These are phyloP conservation scores for Deilephila elpenor DNA, from an alignment of 2,888 invertebrate species.

Conservation along the genomic window DNA sequence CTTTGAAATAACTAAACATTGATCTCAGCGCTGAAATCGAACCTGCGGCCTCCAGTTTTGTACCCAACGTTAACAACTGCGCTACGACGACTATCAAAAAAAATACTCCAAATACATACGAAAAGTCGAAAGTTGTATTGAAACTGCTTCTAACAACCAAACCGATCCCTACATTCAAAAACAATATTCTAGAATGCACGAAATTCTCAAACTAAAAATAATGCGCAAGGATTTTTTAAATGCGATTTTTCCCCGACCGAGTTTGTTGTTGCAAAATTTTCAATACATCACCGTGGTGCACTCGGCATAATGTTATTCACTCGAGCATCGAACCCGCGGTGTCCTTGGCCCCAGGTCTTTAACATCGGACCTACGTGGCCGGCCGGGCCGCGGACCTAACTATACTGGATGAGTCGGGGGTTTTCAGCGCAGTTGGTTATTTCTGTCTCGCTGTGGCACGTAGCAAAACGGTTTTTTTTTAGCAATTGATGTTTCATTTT, in stretches of 20 bases:
- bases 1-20: background rate
- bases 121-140: no score
- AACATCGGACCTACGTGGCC: constrained; percentile 47
- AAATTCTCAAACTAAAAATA: constrained; percentile 6
- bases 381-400: constrained; percentile 27
- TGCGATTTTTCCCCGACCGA: constrained; percentile 4
- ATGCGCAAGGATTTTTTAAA: constrained; percentile 25
- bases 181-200: background rate
- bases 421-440: background rate
- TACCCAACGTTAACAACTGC: background rate
- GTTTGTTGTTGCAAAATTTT: constrained; percentile 27
- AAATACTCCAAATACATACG: background rate
- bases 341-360: constrained; percentile 56
- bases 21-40: background rate
- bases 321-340: constrained; percentile 54
- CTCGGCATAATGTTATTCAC: constrained; percentile 54
- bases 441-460: background rate
- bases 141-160: no score
- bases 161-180: no score
- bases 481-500: no score
- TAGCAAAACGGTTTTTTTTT: background rate
- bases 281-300: constrained; percentile 43
- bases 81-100: background rate
- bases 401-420: constrained; percentile 36
- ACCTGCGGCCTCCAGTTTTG: background rate